Evolutionary conservation across 2,113 vertebrate species (phyloP).

Genomic region (Megaceryle maxima): DNA sequence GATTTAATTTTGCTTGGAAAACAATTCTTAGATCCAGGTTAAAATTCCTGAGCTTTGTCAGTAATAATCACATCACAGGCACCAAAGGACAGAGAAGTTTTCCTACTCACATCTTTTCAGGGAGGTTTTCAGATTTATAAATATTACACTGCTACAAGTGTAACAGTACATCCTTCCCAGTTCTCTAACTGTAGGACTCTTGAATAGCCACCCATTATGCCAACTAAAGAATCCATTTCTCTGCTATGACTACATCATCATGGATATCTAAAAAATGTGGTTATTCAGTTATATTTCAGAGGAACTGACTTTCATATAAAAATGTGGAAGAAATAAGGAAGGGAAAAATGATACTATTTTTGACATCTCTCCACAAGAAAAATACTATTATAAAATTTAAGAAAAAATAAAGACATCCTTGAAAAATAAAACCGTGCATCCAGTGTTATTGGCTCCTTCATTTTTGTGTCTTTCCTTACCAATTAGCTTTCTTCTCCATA

Average conservation of each 20-base stretch:
- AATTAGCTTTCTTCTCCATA: not conserved
- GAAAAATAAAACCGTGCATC: not conserved
- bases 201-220: not conserved
- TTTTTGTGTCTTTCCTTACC: not conserved
- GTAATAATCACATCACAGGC: not conserved
- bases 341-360: not conserved
- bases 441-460: not conserved
- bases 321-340: not conserved
- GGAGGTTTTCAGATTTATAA: not conserved
- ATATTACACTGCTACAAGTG: not conserved
- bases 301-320: not conserved
- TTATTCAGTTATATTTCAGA: not conserved
- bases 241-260: not conserved
- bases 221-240: not conserved
- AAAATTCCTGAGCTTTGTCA: not conserved
- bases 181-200: not conserved
- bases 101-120: rapidly evolving
- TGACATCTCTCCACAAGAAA: not conserved
- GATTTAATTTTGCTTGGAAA: not conserved
- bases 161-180: not conserved
- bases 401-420: not conserved
- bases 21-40: not conserved
- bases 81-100: not conserved
- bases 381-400: not conserved
- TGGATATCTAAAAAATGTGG: not conserved